Evolutionary conservation across 2,888 invertebrate species (phyloP).

Genomic region (Mellilla xanthometata): DNA sequence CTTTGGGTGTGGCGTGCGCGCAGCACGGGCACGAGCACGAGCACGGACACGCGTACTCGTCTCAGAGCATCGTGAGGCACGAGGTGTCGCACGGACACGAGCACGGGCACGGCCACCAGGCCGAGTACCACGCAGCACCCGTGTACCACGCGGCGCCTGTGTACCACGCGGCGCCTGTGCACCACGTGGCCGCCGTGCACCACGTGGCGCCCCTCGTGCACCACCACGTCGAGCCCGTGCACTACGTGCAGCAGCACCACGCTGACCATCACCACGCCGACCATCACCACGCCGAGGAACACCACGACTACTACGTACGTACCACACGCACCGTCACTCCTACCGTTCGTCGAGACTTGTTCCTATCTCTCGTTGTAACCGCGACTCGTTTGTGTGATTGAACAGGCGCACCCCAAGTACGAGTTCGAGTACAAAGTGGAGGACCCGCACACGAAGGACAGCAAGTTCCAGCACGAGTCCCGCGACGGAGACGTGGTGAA

Average conservation of each 20-base stretch:
- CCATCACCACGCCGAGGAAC: conserved; percentile 30
- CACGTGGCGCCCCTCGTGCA: conserved; percentile 27
- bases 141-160: conserved; percentile 27
- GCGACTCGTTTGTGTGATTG: no score
- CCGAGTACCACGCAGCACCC: conserved; percentile 21
- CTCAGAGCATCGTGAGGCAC: conserved; percentile 43
- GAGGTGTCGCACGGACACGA: conserved; percentile 32
- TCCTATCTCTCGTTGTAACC: no score
- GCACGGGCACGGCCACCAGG: conserved; percentile 16
- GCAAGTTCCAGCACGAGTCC: conserved; percentile 77
- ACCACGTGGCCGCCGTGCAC: conserved; percentile 37
- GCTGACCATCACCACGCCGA: conserved; percentile 28
- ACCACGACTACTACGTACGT: conserved; percentile 52
- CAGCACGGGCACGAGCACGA: conserved; percentile 35
- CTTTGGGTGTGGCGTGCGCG: conserved; percentile 34
- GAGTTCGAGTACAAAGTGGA: conserved; percentile 77
- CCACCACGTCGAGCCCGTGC: conserved; percentile 38
- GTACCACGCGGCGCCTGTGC: conserved; percentile 21
- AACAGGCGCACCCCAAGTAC: conserved; percentile 75
- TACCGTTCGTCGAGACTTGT: no score
- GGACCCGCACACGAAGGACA: conserved; percentile 81
- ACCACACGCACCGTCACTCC: no score
- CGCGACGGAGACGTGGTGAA: conserved; percentile 78
- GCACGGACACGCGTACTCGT: conserved; percentile 44
- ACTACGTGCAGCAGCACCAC: conserved; percentile 30